A percentile compares a stretch with the other conserved stretches of the same genome.
These are phyloP conservation scores for Ametastegia equiseti DNA, from an alignment of 2,888 invertebrate species.

Conservation along the genomic window DNA sequence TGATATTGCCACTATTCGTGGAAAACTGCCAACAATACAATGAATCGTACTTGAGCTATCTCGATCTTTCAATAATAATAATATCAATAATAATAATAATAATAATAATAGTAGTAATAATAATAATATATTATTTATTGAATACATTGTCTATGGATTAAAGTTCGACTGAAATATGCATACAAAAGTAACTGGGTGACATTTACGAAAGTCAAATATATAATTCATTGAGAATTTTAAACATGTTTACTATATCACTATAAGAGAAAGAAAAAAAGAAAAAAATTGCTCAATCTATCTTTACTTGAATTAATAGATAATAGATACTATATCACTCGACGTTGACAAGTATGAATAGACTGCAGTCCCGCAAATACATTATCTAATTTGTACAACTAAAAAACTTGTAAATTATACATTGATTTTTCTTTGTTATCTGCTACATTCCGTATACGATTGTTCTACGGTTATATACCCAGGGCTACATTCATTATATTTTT, in stretches of 20 bases:
- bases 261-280: not conserved
- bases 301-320: not conserved
- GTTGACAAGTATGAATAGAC: slow-evolving; percentile 15
- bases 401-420: slow-evolving; percentile 5
- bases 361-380: slow-evolving; percentile 9
- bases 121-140: not conserved
- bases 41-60: slow-evolving; percentile 46
- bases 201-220: not conserved
- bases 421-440: slow-evolving; percentile 25
- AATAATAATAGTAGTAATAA: slow-evolving; percentile 7
- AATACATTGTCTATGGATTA: not conserved
- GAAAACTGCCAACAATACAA: slow-evolving; percentile 46
- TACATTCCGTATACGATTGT: slow-evolving; percentile 42
- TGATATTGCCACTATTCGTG: slow-evolving; percentile 44
- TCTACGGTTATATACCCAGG: slow-evolving; percentile 45
- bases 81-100: slow-evolving; percentile 2
- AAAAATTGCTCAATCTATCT: not conserved
- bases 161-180: slow-evolving; percentile 7
- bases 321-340: slow-evolving; percentile 7
- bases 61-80: slow-evolving; percentile 27
- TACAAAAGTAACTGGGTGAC: not conserved
- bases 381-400: slow-evolving; percentile 29
- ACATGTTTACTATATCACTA: not conserved
- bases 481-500: slow-evolving; percentile 31
- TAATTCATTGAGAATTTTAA: not conserved